Base-by-base conservation (phyloP, 2,113 vertebrate genomes). In the Myrmecobius fasciatus region DNA sequence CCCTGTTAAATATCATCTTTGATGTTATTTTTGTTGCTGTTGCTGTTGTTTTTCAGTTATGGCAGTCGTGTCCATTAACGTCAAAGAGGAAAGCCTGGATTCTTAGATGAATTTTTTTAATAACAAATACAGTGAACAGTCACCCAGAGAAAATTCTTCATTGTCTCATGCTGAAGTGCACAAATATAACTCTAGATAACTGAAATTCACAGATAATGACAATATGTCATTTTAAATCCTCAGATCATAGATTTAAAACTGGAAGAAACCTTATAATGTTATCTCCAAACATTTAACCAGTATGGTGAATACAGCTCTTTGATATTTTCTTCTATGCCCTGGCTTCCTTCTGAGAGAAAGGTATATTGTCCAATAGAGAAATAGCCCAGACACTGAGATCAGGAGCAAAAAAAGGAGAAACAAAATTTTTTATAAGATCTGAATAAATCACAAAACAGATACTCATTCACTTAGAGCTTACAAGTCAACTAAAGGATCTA, bases 131-230 rank as follows among this genome's bases (percentile, higher is more conserved):
- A 54, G 91, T 48, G 92, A 92, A 96, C 95, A 95, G 92, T 91
- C 43, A 12, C 89, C 90, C 8, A 91, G 56, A 94, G 49, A 92
- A 51, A 93, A 83, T 92, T 96, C 53, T 56, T 93, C 93, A 95
- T 96, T 95, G 92, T 95, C 92, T 93, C 89, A 96, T 94, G 93
- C 90, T 94, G 43, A 95, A 96, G 75, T 92, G 95, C 92, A 94
- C 36, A 92, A 53, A 91, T 25, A 92, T 25, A n/a, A 90, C 89
- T 52, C 26, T 25, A 91, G 51, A 83, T 83, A 90, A 92, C 48
- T 26, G 75, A 22, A 97, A n/a, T 56, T 11, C 31, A 36, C 52
- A 95, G 89, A 96, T 56, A 94, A 96, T 25, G 90, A 14, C 8
- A 93, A 94, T 93, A 94, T 22, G 89, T 93, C 36, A 54, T 89